Evolutionary conservation across 2,888 invertebrate species (phyloP).

Genomic region (Drosophila mimica): DNA sequence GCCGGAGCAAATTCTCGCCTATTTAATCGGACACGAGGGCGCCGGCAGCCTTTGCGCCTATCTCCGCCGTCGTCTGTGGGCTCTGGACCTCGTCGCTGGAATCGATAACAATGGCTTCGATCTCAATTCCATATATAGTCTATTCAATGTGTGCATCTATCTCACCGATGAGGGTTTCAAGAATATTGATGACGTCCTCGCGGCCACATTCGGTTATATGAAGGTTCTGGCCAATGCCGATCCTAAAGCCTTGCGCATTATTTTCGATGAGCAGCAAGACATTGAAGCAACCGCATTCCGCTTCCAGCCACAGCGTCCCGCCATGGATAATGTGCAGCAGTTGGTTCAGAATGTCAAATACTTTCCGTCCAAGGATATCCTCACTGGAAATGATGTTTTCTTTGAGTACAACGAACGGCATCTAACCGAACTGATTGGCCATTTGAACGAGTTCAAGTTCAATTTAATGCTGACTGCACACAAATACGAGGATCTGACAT

Average conservation of each 20-base stretch:
- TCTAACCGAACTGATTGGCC: constrained; percentile 69
- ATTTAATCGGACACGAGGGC: constrained; percentile 94
- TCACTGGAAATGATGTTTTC: constrained; percentile 91
- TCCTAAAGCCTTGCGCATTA: constrained; percentile 45
- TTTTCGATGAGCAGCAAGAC: constrained; percentile 87
- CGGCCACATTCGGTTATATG: constrained; percentile 92
- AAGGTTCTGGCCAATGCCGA: constrained; percentile 87
- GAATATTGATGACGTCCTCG: constrained; percentile 90
- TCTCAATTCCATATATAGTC: constrained; percentile 91
- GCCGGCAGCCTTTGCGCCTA: constrained; percentile 92
- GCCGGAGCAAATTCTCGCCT: constrained; percentile 89
- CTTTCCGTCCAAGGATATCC: constrained; percentile 91
- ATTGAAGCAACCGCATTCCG: constrained; percentile 91
- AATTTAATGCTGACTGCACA: constrained; percentile 84
- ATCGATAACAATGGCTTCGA: constrained; percentile 91
- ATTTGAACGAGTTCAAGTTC: constrained; percentile 81
- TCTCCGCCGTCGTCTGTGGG: constrained; percentile 90
- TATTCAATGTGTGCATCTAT: constrained; percentile 90
- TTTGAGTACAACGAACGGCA: constrained; percentile 91
- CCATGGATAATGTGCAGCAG: constrained; percentile 92
- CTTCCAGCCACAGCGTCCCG: constrained; percentile 89
- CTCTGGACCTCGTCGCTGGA: constrained; percentile 89
- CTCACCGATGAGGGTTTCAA: constrained; percentile 92
- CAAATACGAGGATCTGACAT: constrained; percentile 83
- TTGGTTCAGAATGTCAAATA: constrained; percentile 92